Evolutionary conservation across 2,113 vertebrate genomes (phyloP).

Genomic region (Carassius gibelio): DNA sequence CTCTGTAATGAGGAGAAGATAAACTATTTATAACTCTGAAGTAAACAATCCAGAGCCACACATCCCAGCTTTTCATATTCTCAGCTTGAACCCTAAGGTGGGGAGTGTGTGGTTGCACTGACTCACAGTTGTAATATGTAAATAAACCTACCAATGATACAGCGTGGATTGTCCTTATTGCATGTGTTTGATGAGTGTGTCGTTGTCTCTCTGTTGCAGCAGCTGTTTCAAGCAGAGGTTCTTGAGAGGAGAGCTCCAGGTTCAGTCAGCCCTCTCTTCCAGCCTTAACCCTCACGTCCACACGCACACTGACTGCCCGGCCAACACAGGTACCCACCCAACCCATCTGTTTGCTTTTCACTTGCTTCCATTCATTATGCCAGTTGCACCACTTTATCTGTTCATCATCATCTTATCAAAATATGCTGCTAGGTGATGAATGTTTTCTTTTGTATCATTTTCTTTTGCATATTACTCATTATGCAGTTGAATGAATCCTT

Average conservation of each 20-base stretch:
- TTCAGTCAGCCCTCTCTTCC: conserved; percentile 54
- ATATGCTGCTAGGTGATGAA: neutral
- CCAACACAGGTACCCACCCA: conserved; percentile 69
- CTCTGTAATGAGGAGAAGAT: neutral
- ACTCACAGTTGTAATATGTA: conserved; percentile 23
- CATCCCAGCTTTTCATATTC: neutral
- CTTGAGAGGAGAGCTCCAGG: conserved; percentile 58
- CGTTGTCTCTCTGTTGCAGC: conserved; percentile 43
- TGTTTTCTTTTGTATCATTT: conserved; percentile 34
- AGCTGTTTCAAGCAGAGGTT: conserved; percentile 60
- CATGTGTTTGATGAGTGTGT: conserved; percentile 43
- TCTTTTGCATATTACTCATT: neutral
- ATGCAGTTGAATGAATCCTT: neutral
- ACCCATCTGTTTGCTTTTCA: conserved; percentile 28
- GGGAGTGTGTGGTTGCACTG: conserved; percentile 39
- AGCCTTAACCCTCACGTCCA: conserved; percentile 55
- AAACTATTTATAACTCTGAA: conserved; percentile 17
- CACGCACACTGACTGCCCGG: conserved; percentile 60
- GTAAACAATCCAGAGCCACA: neutral
- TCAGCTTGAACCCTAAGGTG: neutral
- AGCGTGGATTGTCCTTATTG: conserved; percentile 34
- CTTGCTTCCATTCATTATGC: conserved; percentile 57
- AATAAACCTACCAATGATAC: conserved; percentile 41
- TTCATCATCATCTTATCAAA: neutral
- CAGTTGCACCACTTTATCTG: neutral